Base-by-base conservation (phyloP, 2,113 vertebrate species). In the Apus apus region DNA sequence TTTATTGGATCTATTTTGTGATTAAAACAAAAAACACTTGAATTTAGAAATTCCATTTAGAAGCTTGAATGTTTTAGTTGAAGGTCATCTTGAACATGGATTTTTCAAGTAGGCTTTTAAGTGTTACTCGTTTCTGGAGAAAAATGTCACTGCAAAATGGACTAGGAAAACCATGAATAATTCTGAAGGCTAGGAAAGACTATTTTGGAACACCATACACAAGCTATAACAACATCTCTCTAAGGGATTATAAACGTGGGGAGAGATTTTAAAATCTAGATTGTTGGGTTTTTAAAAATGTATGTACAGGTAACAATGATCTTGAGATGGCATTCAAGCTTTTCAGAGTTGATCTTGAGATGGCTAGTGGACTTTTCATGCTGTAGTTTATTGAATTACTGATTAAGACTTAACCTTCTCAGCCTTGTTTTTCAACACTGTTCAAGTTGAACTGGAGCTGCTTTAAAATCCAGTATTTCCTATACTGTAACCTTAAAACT, bases 1-100 rank as follows among this genome's bases (percentile, higher is more conserved):
- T 78, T 75, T 53, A 58, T 26, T 75, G 65, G n/a, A 62, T 84
- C 21, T 94, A 13, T 88, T 90, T 86, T 92, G 65, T 84, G 64
- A 80, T 83, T 84, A 48, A 84, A 89, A 71, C 83, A 86, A 71
- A 87, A 81, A 38, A 1, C 29, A 76, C 43, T 77, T 64, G 19
- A 76, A 62, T 93, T 89, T 70, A 5, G 87, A 85, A 79, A 22
- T 54, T 38, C 8, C 70, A 6, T 20, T 77, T 83, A 73, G 72
- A 76, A 83, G 23, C 20, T 67, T 89, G 57, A 81, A 57, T 93
- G 19, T 72, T 93, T 83, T 87, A 72, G 94, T 89, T 76, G 65
- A 93, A 91, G 19, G 45, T 29, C 43, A 58, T 83, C 56, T 71
- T 86, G 64, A 87, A 68, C 50, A 34, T 27, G 20, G 32, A 29